Evolutionary conservation across 2,113 vertebrate genomes (phyloP).

Genomic region (Antechinus flavipes): DNA sequence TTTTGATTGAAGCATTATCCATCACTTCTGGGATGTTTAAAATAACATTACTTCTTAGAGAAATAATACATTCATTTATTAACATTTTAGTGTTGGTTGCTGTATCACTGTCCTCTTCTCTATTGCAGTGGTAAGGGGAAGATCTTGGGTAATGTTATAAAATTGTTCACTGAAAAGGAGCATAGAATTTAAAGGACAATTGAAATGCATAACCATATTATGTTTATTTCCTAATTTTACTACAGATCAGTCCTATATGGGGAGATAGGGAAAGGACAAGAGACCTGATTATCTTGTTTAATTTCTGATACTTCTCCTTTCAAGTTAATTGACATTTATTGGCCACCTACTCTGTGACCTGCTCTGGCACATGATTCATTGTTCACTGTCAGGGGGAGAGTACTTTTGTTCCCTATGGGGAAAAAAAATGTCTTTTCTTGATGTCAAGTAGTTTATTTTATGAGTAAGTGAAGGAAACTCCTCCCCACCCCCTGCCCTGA

Average conservation of each 20-base stretch:
- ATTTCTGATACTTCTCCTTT: background rate
- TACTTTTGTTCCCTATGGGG: background rate
- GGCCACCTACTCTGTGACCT: background rate
- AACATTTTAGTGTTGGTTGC: background rate
- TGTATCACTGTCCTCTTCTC: background rate
- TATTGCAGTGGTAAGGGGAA: background rate
- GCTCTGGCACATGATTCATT: background rate
- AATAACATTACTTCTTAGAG: background rate
- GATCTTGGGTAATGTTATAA: background rate
- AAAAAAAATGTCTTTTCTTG: background rate
- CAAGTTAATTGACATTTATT: background rate
- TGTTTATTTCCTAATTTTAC: background rate
- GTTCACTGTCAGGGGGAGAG: too few species aligned
- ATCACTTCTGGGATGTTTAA: background rate
- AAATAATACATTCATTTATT: background rate
- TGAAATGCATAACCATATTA: background rate
- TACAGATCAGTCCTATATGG: background rate
- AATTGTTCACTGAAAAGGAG: background rate
- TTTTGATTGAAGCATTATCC: background rate
- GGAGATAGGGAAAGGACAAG: background rate
- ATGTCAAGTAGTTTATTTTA: background rate
- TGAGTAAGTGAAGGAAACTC: background rate
- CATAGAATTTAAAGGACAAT: background rate
- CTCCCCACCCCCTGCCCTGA: too few species aligned
- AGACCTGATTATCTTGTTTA: background rate